Percentiles rank a stretch among this genome's conserved stretches.
phyloP scores from a whole-genome alignment of 2,888 invertebrate genomes.

The Oithona nana region DNA sequence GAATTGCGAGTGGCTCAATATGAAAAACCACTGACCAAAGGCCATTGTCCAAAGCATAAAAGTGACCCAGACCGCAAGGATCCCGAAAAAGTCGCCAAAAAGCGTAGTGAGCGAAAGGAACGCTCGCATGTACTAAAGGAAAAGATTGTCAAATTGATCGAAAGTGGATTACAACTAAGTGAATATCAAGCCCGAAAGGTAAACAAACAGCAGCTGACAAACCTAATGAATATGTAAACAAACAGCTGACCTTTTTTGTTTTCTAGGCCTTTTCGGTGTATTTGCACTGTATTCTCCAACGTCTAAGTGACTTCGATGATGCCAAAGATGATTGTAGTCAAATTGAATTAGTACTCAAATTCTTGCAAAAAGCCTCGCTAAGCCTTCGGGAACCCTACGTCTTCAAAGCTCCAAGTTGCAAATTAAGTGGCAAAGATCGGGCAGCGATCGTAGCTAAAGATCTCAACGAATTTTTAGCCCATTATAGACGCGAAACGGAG shows the following conservation, averaged over 20 bases:
- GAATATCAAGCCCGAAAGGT: constrained; percentile 15
- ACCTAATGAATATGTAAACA: not conserved
- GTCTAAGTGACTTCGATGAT: constrained; percentile 29
- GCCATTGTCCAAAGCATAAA: not conserved
- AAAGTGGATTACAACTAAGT: constrained; percentile 13
- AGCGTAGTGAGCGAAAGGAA: constrained; percentile 6
- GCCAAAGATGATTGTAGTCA: constrained; percentile 17
- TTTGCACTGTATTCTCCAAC: constrained; percentile 49
- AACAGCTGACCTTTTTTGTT: constrained; percentile 20
- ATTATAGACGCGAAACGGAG: constrained; percentile 64
- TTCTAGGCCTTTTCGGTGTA: constrained; percentile 45
- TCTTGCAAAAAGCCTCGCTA: constrained; percentile 40
- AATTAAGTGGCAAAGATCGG: constrained; percentile 55
- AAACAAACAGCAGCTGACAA: not conserved
- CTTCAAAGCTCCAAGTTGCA: constrained; percentile 43
- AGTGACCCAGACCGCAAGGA: not conserved
- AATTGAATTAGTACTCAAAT: constrained; percentile 46
- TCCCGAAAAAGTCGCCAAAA: constrained; percentile 14
- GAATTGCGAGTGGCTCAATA: constrained; percentile 15
- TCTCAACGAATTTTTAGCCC: constrained; percentile 59
- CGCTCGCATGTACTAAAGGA: constrained; percentile 10
- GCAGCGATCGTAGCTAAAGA: constrained; percentile 67
- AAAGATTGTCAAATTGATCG: constrained; percentile 17
- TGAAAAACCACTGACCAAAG: constrained; percentile 14
- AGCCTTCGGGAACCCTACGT: constrained; percentile 21